Base-by-base conservation (phyloP, 2,888 invertebrate species). In the Cheilosia soror region DNA sequence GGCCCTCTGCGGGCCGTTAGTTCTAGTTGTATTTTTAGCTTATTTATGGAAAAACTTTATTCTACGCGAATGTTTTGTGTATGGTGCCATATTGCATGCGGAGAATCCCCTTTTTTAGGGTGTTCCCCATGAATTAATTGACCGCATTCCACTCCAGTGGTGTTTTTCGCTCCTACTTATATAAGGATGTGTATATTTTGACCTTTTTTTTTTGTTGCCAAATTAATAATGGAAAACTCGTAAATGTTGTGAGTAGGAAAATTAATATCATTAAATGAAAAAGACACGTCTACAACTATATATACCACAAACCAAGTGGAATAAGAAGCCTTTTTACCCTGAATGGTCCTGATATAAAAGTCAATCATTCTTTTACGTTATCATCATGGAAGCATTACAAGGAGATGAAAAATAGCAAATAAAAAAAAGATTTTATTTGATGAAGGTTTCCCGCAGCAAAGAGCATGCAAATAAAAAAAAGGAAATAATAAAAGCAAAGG, bases 41-140 rank as follows among this genome's bases (percentile, higher is more conserved):
- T 47, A 20, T 47, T 47, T 47, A 47, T 47, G 20, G 47, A 47
- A 47, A 47, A 47, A 47, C 15, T 47, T 47, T 47, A 7, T 15
- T 47, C 6, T 0, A 7, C 47, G 15, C 15, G 47, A 47, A 7
- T 47, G 15, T 15, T 47, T 47, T 47, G 44, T 47, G 44, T 47
- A 6, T 5, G 42, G 6, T 9, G 6, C 20, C 47, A 47, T 47
- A 47, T 47, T 47, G 47, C 15, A 15, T 47, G 47, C 6, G 15
- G 7, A 47, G 11, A 37, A 37, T 37, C 11, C 11, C 51, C 13
- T 13, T 51, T 51, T 25, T 51, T 27, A 51, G 51, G 51, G 51
- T 27, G 51, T 51, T 51, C 13, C 51, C 25, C 29, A 13, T 51
- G 13, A 51, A 51, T 27, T 51, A 51, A 51, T 51, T 51, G 51